Evolutionary conservation across 2,888 invertebrate genomes (phyloP), one percentile per base, ranked within the genome.

Genomic region (Apodemia mormo): DNA sequence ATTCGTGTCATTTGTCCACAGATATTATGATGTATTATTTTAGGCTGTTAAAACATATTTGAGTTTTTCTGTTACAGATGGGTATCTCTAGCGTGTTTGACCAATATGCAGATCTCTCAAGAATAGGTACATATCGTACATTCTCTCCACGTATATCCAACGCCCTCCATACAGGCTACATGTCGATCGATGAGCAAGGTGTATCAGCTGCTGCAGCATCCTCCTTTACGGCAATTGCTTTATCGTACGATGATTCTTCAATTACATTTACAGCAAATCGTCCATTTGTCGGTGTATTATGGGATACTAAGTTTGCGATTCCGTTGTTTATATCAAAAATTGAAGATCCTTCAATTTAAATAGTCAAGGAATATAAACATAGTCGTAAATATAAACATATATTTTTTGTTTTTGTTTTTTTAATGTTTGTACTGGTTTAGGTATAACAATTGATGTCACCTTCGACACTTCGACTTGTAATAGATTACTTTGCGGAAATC

Each of bases 111-210:
- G 87, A 91, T 33, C 81, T 94, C 2, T 77, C 76, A 1, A 83
- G 82, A 0, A 77, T 94, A 6, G 92, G 90, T 2, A 74, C 74
- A 6, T 85, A 78, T 71, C 78, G 77, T 0, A 75, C 78, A 1
- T 76, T 72, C 5, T 77, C 85, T 2, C 93, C 84, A 1, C 88
- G 80, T 76, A 86, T 94, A 1, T 86, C 89, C 0, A 85, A 89
- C 30, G 93, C 94, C 0, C 70, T 94, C 2, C 94, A 94, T 76
- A 90, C 93, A 29, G 93, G 94, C 0, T 81, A 85, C 29, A 76
- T 94, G n/a, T 87, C 91, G 1, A 90, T 94, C 1, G 94, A 94
- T 65, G 94, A 94, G 73, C 79, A 88, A 67, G 94, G 94, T 12
- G 91, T 90, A 0, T 83, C 86, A 1, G 94, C 94, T 0, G 85